Conservation (phyloP, 2,888 invertebrate species). For the Catocala nupta region DNA sequence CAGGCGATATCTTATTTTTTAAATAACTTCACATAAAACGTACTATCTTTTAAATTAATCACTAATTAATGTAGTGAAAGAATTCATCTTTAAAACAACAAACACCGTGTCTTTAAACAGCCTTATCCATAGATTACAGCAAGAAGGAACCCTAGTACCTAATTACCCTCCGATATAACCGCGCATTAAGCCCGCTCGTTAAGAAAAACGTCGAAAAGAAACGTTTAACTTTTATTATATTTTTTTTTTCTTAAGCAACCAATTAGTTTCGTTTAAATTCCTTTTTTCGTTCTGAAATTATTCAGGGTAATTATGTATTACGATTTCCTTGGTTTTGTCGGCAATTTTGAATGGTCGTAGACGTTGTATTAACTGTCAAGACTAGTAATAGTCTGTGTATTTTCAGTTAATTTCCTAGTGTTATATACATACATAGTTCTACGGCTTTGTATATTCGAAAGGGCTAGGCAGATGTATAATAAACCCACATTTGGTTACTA, state of each 20-base stretch:
- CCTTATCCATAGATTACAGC: background rate
- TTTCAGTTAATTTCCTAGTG: too few species aligned
- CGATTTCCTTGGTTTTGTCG: background rate
- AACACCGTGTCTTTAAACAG: background rate
- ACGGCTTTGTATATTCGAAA: too few species aligned
- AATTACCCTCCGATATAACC: conserved; percentile 32
- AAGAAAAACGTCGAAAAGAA: conserved; percentile 44
- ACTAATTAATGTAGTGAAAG: background rate
- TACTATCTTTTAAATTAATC: too few species aligned
- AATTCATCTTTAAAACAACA: background rate
- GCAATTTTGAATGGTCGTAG: background rate
- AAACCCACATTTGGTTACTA: too few species aligned
- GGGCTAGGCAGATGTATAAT: too few species aligned
- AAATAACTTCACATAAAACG: too few species aligned
- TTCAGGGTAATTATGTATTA: background rate
- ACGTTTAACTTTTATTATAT: conserved; percentile 24
- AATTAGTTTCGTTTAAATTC: conserved; percentile 40
- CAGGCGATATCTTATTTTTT: too few species aligned
- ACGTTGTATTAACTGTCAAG: too few species aligned
- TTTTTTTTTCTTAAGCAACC: conserved; percentile 42
- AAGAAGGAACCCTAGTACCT: conserved; percentile 23
- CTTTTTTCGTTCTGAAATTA: background rate
- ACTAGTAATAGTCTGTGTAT: too few species aligned
- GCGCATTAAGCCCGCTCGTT: conserved; percentile 40
- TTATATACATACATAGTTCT: too few species aligned